Percentiles rank a stretch among this genome's conserved stretches.
Evolutionary conservation across 2,797 vertebrate species (phyloP).

Genomic region (Esox masquinongy): DNA sequence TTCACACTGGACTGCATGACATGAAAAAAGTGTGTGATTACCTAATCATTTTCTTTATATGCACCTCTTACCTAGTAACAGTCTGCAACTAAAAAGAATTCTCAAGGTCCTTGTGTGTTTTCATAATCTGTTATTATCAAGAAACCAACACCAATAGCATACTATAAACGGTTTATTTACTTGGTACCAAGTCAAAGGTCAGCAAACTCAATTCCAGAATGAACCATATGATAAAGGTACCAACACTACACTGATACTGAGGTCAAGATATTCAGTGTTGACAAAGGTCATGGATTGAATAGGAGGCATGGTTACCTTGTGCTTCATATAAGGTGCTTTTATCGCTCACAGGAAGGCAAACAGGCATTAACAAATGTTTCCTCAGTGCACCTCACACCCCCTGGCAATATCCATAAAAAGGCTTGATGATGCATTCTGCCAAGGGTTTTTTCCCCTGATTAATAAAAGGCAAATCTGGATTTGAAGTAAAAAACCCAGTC

Average conservation of each 20-base stretch:
- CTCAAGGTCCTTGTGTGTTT: too few relatives aligned
- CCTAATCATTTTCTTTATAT: too few relatives aligned
- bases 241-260: background rate
- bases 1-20: slow-evolving; percentile 16
- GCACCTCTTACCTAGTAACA: too few relatives aligned
- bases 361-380: slow-evolving; percentile 24
- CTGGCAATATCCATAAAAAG: slow-evolving; percentile 26
- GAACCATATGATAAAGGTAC: background rate
- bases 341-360: slow-evolving; percentile 37
- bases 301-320: slow-evolving; percentile 32
- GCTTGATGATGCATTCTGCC: slow-evolving; percentile 1
- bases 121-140: too few relatives aligned
- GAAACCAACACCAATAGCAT: too few relatives aligned
- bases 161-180: too few relatives aligned
- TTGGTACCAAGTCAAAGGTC: too few relatives aligned
- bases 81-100: too few relatives aligned
- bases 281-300: slow-evolving; percentile 21
- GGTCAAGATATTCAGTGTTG: slow-evolving; percentile 18
- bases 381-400: slow-evolving; percentile 20
- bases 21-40: too few relatives aligned
- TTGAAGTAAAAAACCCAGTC: background rate
- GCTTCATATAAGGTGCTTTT: slow-evolving; percentile 38
- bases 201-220: too few relatives aligned
- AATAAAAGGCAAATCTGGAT: background rate
- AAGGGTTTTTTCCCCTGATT: background rate